phyloP scores from a whole-genome alignment of 1,140 invertebrate species.

The Batillaria attramentaria region DNA sequence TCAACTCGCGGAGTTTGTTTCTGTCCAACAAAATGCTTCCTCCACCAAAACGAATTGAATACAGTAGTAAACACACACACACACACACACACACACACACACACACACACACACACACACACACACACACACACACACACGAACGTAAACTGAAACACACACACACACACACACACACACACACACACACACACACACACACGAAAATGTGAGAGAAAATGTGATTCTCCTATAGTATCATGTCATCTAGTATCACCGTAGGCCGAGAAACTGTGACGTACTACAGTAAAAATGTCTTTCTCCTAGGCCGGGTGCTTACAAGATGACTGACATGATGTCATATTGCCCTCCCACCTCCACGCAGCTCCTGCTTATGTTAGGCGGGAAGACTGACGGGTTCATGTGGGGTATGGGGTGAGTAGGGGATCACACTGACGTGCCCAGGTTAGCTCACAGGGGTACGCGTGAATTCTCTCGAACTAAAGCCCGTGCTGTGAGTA shows the following conservation, averaged over 20 bases:
- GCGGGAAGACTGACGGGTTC: too few relatives aligned
- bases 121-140: slow-evolving; percentile 24
- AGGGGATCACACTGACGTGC: too few relatives aligned
- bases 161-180: slow-evolving; percentile 39
- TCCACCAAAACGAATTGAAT: not conserved
- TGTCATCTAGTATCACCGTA: too few relatives aligned
- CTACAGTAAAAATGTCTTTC: not conserved
- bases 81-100: slow-evolving; percentile 28
- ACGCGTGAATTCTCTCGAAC: too few relatives aligned
- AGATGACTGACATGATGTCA: too few relatives aligned
- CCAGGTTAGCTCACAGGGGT: too few relatives aligned
- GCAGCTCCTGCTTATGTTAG: too few relatives aligned
- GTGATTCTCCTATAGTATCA: too few relatives aligned
- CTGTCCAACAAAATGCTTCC: not conserved
- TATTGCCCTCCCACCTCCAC: too few relatives aligned
- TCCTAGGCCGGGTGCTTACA: not conserved
- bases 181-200: slow-evolving; percentile 34
- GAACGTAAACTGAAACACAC: slow-evolving; percentile 24
- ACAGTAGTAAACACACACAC: slow-evolving; percentile 23
- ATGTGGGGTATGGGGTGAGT: too few relatives aligned
- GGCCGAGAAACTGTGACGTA: not conserved
- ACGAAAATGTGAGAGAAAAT: slow-evolving; percentile 12
- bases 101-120: slow-evolving; percentile 36
- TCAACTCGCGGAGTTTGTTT: too few relatives aligned
- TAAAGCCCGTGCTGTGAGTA: too few relatives aligned